A percentile compares a stretch with the other conserved stretches of the same genome.
These are phyloP conservation scores for Osmerus mordax DNA, from an alignment of 2,113 vertebrate species.

Conservation along the genomic window DNA sequence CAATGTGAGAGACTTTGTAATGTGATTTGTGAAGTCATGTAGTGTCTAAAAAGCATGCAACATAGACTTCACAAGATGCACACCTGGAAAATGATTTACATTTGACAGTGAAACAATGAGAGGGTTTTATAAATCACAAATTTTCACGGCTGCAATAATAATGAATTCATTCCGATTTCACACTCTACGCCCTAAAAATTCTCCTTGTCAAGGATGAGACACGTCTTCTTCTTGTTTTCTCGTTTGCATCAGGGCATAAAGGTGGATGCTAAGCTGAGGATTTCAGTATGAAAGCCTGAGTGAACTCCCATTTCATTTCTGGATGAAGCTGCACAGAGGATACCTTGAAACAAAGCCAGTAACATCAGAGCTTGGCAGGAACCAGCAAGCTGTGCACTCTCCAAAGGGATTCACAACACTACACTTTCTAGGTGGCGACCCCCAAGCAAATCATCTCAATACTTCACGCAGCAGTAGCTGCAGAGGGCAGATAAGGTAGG, in stretches of 20 bases:
- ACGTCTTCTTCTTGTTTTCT: conserved; percentile 18
- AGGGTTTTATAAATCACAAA: no score
- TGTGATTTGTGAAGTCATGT: no score
- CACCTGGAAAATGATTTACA: neutral
- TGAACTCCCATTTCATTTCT: conserved; percentile 15
- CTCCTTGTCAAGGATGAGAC: conserved; percentile 1
- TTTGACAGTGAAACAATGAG: no score
- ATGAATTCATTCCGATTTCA: conserved; percentile 18
- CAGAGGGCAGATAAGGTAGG: no score
- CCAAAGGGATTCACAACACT: conserved; percentile 33
- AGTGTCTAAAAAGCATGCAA: no score
- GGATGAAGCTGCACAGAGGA: conserved; percentile 15
- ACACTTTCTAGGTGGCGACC: conserved; percentile 30
- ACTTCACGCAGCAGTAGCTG: no score
- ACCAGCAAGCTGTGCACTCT: conserved; percentile 49
- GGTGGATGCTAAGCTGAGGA: conserved; percentile 33
- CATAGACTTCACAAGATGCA: neutral
- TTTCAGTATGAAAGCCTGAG: conserved; percentile 15
- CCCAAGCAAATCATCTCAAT: neutral
- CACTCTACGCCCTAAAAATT: neutral
- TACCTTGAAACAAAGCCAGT: conserved; percentile 29
- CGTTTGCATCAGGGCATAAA: conserved; percentile 33
- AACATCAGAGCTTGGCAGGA: conserved; percentile 28
- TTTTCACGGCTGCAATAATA: no score
- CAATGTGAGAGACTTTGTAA: no score